Evolutionary conservation across 2,113 vertebrate species (phyloP), one percentile per base, ranked within the genome.

Genomic region (Equus quagga): DNA sequence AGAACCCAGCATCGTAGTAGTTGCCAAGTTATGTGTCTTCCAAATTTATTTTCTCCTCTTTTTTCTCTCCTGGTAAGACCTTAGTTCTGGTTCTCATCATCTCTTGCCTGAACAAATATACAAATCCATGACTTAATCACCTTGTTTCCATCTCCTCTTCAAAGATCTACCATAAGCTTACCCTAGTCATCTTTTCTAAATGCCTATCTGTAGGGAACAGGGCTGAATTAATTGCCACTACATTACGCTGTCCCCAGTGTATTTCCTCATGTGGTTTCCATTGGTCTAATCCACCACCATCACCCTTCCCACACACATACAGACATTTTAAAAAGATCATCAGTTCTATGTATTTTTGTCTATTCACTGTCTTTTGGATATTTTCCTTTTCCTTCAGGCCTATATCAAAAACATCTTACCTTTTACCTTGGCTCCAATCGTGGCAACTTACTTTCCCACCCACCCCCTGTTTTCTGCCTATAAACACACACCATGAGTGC

Each of bases 241-340:
- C 3, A 9, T 72, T 24, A 21, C 6, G 24, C 6, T 14, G 2
- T 0, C 54, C n/a, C 13, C 11, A 8, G 5, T 4, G 0, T 33
- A 92, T 81, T 69, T 80, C 76, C 72, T 70, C 31, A 3, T 2
- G 1, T 12, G 10, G 49, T 33, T 67, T 69, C 84, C 26, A 18
- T 89, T 82, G 51, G 3, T 82, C 18, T 28, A 19, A 41, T 70
- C 24, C 24, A 46, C 33, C 21, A 28, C 65, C 19, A 31, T 11
- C 7, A 44, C 24, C 12, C 17, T 15, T 36, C 41, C 41, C 0
- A 2, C 6, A 80, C 44, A 5, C n/a, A 76, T 58, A 56, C 0
- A 87, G 12, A 56, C 9, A 75, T 46, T 87, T 84, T 24, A 10
- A 69, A 80, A 76, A 28, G 33, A 88, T 64, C 2, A 19, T 8